Percentiles rank a stretch among this genome's conserved stretches.
phyloP scores from a whole-genome alignment of 2,888 invertebrate species.

The Harpagoxenus sublaevis region DNA sequence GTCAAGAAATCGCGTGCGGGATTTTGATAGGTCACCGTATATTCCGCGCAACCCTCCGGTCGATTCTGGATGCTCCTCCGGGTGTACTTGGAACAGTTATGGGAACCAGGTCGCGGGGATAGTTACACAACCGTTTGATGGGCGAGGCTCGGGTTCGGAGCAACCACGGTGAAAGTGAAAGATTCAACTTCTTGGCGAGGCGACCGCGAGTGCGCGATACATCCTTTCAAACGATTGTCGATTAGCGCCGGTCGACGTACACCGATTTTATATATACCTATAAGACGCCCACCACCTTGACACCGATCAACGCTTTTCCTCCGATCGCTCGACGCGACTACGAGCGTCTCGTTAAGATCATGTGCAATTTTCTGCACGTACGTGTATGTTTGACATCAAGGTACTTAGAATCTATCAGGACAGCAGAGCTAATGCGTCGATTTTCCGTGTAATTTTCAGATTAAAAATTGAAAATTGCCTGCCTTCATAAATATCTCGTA shows the following conservation, averaged over 20 bases:
- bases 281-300: conserved; percentile 51
- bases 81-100: conserved; percentile 77
- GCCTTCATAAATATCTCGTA: conserved; percentile 5
- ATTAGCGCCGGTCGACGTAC: conserved; percentile 55
- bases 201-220: conserved; percentile 20
- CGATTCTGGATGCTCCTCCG: conserved; percentile 66
- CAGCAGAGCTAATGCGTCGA: background rate
- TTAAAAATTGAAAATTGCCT: conserved; percentile 21
- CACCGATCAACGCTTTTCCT: conserved; percentile 43
- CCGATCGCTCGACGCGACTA: conserved; percentile 22
- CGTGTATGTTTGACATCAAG: background rate
- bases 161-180: conserved; percentile 80
- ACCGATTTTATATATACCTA: conserved; percentile 37
- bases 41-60: conserved; percentile 55
- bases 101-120: conserved; percentile 82
- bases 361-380: conserved; percentile 19
- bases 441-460: background rate
- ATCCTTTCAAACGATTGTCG: conserved; percentile 53
- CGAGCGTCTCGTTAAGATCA: conserved; percentile 21
- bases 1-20: background rate
- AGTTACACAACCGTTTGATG: conserved; percentile 79
- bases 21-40: conserved; percentile 28
- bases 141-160: conserved; percentile 80
- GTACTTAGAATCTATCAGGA: background rate
- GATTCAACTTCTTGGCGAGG: conserved; percentile 68